A percentile compares a stretch with the other conserved stretches of the same genome.
Conservation (phyloP, 2,888 invertebrate genomes). For the Apamea crenata region DNA sequence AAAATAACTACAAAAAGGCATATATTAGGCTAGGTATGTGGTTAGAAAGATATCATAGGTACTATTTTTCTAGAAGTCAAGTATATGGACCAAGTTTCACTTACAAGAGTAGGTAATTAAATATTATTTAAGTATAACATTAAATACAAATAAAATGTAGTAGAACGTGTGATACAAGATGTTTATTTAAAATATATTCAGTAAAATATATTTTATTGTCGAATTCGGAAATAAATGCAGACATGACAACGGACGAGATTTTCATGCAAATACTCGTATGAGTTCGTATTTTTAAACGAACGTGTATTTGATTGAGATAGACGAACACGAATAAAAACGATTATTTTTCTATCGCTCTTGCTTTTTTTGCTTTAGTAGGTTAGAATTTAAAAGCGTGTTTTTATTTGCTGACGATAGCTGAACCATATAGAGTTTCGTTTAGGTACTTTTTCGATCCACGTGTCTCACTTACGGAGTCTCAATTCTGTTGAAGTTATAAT, state of each 20-base stretch:
- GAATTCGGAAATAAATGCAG: constrained; percentile 55
- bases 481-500: neutral
- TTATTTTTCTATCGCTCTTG: constrained; percentile 22
- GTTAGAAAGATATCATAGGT: constrained; percentile 40
- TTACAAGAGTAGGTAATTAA: constrained; percentile 57
- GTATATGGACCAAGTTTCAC: constrained; percentile 57
- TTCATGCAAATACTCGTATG: constrained; percentile 11
- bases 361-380: neutral
- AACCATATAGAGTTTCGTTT: neutral
- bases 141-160: constrained; percentile 51
- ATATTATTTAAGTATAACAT: constrained; percentile 41
- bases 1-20: constrained; percentile 41
- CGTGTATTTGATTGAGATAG: constrained; percentile 34
- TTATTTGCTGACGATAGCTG: constrained; percentile 5
- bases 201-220: constrained; percentile 63
- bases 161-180: constrained; percentile 44
- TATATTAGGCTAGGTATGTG: constrained; percentile 20
- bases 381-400: constrained; percentile 14
- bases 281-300: constrained; percentile 17
- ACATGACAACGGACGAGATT: constrained; percentile 46
- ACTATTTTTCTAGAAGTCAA: constrained; percentile 54
- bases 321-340: constrained; percentile 9
- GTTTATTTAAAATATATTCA: constrained; percentile 37
- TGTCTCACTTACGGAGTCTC: neutral
- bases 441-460: neutral